These are phyloP conservation scores for Pogonus chalceus DNA, from an alignment of 1,140 invertebrate genomes.

Conservation along the genomic window DNA sequence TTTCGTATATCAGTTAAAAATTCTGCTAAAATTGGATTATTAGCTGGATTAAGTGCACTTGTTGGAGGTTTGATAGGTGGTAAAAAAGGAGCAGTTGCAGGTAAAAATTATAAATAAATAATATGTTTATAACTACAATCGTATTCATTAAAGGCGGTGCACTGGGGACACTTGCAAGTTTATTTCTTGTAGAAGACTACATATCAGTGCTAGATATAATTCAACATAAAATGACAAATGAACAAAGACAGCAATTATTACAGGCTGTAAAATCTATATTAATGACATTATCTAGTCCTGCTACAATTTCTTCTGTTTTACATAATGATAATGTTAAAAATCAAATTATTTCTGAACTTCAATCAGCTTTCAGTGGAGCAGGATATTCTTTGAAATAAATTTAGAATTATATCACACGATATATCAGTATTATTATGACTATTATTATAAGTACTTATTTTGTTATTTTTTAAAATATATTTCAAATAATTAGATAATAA, in stretches of 20 bases:
- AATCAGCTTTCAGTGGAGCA: too few species aligned
- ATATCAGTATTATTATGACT: too few species aligned
- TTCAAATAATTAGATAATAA: too few species aligned
- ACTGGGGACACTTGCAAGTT: not conserved
- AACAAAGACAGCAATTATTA: not conserved
- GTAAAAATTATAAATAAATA: conserved; percentile 16
- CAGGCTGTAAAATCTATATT: too few species aligned
- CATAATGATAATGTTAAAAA: too few species aligned
- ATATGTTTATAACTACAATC: not conserved
- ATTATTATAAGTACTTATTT: too few species aligned
- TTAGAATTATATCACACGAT: too few species aligned
- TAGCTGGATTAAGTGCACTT: not conserved
- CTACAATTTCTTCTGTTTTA: too few species aligned
- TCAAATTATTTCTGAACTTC: too few species aligned
- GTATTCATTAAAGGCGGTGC: not conserved
- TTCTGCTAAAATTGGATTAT: conserved; percentile 21
- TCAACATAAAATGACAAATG: not conserved
- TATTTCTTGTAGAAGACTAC: not conserved
- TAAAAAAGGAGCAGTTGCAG: conserved; percentile 21
- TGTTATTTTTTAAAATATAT: too few species aligned
- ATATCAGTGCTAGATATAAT: not conserved
- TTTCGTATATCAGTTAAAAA: conserved; percentile 19
- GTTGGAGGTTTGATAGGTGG: conserved; percentile 1
- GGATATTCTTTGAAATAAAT: too few species aligned
- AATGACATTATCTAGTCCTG: too few species aligned